These are phyloP conservation scores for Crocidura indochinensis DNA, from an alignment of 2,797 vertebrate genomes.

Conservation along the genomic window DNA sequence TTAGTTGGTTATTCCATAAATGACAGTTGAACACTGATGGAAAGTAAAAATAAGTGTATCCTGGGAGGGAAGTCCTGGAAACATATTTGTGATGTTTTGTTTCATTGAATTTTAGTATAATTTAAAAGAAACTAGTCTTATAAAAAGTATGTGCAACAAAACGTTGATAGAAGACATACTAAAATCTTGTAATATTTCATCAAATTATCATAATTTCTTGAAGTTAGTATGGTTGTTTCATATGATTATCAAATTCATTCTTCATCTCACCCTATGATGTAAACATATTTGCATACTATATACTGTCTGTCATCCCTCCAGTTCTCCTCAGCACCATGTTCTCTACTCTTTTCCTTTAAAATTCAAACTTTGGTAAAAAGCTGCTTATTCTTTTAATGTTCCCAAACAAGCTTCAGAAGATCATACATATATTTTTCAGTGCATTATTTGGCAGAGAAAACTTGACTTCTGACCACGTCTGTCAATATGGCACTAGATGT, in stretches of 20 bases:
- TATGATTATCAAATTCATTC: neutral
- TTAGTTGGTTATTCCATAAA: neutral
- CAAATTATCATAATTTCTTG: neutral
- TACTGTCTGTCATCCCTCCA: neutral
- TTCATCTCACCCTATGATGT: neutral
- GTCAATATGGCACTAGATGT: neutral
- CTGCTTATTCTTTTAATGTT: neutral
- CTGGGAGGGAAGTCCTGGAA: neutral
- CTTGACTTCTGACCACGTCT: neutral
- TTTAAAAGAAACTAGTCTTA: neutral
- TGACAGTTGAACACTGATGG: neutral
- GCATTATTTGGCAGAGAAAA: neutral
- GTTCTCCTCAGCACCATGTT: neutral
- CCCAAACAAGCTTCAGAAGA: neutral
- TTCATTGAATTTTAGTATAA: constrained; percentile 14
- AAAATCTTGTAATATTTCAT: neutral
- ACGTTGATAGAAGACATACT: neutral
- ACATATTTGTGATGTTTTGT: neutral
- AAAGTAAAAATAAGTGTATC: neutral
- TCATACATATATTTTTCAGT: neutral
- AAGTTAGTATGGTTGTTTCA: neutral
- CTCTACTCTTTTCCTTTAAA: neutral
- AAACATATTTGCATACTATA: neutral
- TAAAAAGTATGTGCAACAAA: neutral
- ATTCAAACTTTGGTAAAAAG: neutral